Evolutionary conservation across 2,113 vertebrate genomes (phyloP).

Genomic region (Entelurus aequoreus): DNA sequence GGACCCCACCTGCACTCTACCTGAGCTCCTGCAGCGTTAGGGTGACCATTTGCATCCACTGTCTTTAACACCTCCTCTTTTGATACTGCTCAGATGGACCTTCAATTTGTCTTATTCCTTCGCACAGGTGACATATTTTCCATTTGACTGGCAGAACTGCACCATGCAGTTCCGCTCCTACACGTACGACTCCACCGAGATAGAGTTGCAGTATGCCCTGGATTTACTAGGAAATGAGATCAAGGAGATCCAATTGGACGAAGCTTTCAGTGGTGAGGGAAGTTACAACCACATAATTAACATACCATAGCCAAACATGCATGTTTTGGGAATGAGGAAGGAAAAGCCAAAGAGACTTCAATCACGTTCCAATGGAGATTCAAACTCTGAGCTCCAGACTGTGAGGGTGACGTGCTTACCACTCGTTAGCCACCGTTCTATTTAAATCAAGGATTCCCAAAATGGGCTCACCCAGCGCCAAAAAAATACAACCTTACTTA

Average conservation of each 20-base stretch:
- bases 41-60: slow-evolving; percentile 53
- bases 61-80: not conserved
- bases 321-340: too few relatives aligned
- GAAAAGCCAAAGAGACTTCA: too few relatives aligned
- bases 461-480: too few relatives aligned
- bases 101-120: not conserved
- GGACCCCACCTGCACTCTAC: slow-evolving; percentile 82
- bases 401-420: too few relatives aligned
- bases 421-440: too few relatives aligned
- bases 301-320: not conserved
- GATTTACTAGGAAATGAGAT: slow-evolving; percentile 69
- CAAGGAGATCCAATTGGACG: slow-evolving; percentile 72
- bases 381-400: too few relatives aligned
- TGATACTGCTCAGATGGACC: not conserved
- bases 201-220: slow-evolving; percentile 73
- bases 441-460: too few relatives aligned
- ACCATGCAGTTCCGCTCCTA: slow-evolving; percentile 86
- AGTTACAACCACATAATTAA: too few relatives aligned
- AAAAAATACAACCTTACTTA: too few relatives aligned
- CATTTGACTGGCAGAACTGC: slow-evolving; percentile 92
- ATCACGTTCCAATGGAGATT: too few relatives aligned
- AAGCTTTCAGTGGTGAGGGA: slow-evolving; percentile 75
- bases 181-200: slow-evolving; percentile 81
- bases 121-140: slow-evolving; percentile 81
- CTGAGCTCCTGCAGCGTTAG: slow-evolving; percentile 83